phyloP scores from a whole-genome alignment of 1,140 invertebrate species.

The Brachystomella parvula region DNA sequence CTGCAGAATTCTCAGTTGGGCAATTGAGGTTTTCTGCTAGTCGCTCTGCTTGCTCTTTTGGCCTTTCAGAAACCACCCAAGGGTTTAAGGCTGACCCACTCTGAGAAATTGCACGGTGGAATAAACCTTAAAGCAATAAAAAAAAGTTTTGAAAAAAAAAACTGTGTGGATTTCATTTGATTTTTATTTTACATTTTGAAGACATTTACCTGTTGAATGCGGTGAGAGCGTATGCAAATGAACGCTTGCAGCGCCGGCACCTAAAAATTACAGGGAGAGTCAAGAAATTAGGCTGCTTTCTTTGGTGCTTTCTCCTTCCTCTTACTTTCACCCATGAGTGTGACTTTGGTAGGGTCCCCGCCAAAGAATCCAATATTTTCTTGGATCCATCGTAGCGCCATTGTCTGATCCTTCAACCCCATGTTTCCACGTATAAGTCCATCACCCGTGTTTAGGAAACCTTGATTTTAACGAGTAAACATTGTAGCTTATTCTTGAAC shows the following conservation, averaged over 20 bases:
- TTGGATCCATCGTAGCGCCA: slow-evolving; percentile 48
- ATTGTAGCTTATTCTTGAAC: background rate
- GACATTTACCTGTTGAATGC: slow-evolving; percentile 31
- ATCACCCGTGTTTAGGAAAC: slow-evolving; percentile 41
- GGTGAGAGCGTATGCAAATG: slow-evolving; percentile 37
- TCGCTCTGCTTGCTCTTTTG: slow-evolving; percentile 11
- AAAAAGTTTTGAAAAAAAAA: slow-evolving; percentile 2
- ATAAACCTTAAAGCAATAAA: slow-evolving; percentile 17
- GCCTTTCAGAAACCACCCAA: slow-evolving; percentile 23
- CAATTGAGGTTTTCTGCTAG: slow-evolving; percentile 25
- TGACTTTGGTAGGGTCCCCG: slow-evolving; percentile 50
- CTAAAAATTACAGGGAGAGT: background rate
- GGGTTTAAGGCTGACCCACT: slow-evolving; percentile 22
- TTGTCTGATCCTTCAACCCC: slow-evolving; percentile 28
- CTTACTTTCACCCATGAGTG: slow-evolving; percentile 47
- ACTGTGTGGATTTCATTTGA: background rate
- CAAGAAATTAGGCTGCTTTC: background rate
- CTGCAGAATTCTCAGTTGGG: slow-evolving; percentile 12
- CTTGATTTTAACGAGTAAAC: slow-evolving; percentile 27
- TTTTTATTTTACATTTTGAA: no score
- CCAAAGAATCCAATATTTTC: slow-evolving; percentile 51
- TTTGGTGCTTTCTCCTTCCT: background rate
- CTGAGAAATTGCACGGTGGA: slow-evolving; percentile 23
- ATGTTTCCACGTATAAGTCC: slow-evolving; percentile 39
- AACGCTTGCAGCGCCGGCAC: slow-evolving; percentile 24